Evolutionary conservation across 2,113 vertebrate genomes (phyloP).

Genomic region (Dunckerocampus dactyliophorus): DNA sequence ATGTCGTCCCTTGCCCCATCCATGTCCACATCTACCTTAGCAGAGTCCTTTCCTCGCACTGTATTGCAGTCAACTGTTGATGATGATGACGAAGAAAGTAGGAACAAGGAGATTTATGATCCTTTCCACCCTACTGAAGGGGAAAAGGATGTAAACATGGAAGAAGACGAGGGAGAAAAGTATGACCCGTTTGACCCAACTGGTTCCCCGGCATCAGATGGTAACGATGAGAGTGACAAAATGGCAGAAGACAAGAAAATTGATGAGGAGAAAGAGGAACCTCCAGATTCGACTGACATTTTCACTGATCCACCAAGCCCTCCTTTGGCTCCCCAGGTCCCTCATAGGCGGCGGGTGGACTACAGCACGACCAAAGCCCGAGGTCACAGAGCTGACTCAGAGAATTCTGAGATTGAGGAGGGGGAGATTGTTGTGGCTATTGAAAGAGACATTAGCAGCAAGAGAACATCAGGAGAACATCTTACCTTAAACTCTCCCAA

Average conservation of each 20-base stretch:
- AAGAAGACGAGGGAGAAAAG: constrained; percentile 74
- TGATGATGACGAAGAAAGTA: constrained; percentile 27
- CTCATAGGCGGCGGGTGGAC: constrained; percentile 59
- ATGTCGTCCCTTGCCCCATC: constrained; percentile 24
- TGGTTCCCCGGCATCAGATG: constrained; percentile 77
- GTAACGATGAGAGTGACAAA: constrained; percentile 24
- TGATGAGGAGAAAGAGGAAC: constrained; percentile 56
- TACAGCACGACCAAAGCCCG: constrained; percentile 27
- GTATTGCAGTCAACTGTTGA: constrained; percentile 20
- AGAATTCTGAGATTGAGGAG: constrained; percentile 87
- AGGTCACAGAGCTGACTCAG: constrained; percentile 54
- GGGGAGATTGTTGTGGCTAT: constrained; percentile 80
- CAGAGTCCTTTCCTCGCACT: constrained; percentile 20
- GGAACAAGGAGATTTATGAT: constrained; percentile 78
- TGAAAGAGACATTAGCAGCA: constrained; percentile 42
- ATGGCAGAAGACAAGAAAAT: constrained; percentile 8
- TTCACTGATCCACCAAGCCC: constrained; percentile 47
- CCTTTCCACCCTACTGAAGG: constrained; percentile 85
- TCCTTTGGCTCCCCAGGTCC: constrained; percentile 28
- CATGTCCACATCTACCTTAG: constrained; percentile 11
- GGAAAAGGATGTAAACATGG: constrained; percentile 48
- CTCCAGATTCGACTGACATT: constrained; percentile 58
- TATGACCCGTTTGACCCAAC: constrained; percentile 93
- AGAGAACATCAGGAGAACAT: constrained; percentile 34
- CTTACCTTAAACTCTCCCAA: constrained; percentile 38